Evolutionary conservation across 1,140 invertebrate species (phyloP), one percentile per base, ranked within the genome.

Genomic region (Oryzaephilus surinamensis): DNA sequence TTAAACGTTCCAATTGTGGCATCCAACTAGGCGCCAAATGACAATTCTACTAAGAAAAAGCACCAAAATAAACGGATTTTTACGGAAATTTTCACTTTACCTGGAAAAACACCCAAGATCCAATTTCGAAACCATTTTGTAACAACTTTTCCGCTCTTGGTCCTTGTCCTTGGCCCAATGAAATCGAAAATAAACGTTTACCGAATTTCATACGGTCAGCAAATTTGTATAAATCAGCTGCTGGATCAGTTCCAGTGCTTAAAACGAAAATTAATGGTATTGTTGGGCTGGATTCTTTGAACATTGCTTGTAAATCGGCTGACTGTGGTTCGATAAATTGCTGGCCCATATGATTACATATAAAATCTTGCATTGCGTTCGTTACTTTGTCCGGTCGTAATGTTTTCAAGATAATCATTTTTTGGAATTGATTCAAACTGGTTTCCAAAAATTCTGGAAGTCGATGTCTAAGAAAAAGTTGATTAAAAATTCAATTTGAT

Each of bases 371-470:
- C 2, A 94, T 71, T 0, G 78, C 84, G 6, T 89, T 82, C 15
- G 93, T 73, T 34, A 95, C 73, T 73, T 94, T 94, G 60, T 95
- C 91, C 5, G 83, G 77, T 19, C 90, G 72, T 0, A 88, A 50
- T 55, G 77, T 81, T 44, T 84, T 79, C 2, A 87, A 51, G 2
- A 87, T 58, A 1, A 86, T 50, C 41, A 89, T 61, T 45, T 72
- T 76, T 50, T 84, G 74, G 59, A 88, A 85, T 1, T 61, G 41
- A 33, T 71, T 67, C 11, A 82, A 52, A 18, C 64, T 66, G 0
- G 45, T 54, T 7, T 77, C 61, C 52, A 76, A 63, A 7, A 70
- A 69, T 32, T 72, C 62, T 0, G 81, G 80, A 28, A 77, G 65
- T 2, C 53, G 38, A 21, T 65, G 45, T 38, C 72, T 74, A 48